These are phyloP conservation scores for Notechis scutatus DNA, from an alignment of 2,113 vertebrate genomes.

Conservation along the genomic window DNA sequence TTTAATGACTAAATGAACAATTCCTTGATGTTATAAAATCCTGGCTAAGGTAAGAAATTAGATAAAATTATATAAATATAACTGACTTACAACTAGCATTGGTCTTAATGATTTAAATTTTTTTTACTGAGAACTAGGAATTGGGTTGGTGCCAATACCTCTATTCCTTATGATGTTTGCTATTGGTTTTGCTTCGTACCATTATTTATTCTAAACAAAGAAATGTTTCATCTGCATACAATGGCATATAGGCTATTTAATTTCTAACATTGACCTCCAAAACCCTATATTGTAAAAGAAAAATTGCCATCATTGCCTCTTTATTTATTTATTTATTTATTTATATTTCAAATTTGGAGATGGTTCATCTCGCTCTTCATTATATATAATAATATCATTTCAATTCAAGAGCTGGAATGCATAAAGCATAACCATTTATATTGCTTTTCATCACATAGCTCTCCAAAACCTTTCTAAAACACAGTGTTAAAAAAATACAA, in stretches of 20 bases:
- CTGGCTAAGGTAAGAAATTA: neutral
- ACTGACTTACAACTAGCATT: neutral
- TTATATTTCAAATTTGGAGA: too few species aligned
- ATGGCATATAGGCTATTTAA: neutral
- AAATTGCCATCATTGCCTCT: too few species aligned
- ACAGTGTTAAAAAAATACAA: neutral
- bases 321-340: too few species aligned
- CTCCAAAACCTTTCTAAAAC: neutral
- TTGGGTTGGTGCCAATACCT: neutral
- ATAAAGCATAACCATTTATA: neutral
- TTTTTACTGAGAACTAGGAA: neutral
- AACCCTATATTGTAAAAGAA: neutral
- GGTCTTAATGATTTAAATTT: neutral
- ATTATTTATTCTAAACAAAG: neutral
- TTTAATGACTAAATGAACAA: conserved; percentile 19
- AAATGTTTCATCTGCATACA: neutral
- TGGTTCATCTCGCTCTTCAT: neutral
- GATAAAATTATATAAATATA: neutral
- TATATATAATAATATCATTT: neutral
- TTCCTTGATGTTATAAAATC: neutral
- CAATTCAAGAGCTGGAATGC: neutral
- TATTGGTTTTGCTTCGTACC: neutral
- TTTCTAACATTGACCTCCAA: neutral
- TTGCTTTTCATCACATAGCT: neutral
- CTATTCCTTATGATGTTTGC: neutral